phyloP scores from a whole-genome alignment of 2,797 vertebrate genomes.

The Crossoptilon crossoptilon region DNA sequence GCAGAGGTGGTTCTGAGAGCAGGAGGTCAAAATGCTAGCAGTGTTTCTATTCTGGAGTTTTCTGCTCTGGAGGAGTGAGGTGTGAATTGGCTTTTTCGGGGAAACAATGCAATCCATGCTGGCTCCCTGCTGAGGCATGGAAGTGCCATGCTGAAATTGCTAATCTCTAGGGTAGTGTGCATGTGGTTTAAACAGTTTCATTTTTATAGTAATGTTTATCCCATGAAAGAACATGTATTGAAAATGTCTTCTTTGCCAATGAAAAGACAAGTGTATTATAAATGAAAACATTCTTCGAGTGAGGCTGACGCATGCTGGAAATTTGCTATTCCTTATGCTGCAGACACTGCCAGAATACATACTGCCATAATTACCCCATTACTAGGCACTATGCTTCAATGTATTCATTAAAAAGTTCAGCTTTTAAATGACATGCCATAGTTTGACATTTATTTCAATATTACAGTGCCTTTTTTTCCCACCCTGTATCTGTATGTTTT shows the following conservation, averaged over 20 bases:
- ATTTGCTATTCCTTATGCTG: not conserved
- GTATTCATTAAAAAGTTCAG: not conserved
- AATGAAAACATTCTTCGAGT: not conserved
- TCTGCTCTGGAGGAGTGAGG: not conserved
- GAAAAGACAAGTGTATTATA: not conserved
- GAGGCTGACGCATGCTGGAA: not conserved
- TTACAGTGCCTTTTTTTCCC: not conserved
- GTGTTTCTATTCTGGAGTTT: not conserved
- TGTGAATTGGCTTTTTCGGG: not conserved
- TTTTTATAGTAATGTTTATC: not conserved
- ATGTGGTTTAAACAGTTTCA: not conserved
- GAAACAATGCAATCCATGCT: not conserved
- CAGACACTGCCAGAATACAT: not conserved
- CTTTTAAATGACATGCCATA: not conserved
- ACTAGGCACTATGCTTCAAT: not conserved
- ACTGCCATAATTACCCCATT: not conserved
- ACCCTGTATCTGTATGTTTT: not conserved
- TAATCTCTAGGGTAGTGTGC: not conserved
- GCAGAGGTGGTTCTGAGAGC: not conserved
- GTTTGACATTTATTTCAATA: not conserved
- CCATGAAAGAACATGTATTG: not conserved
- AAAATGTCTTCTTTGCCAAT: not conserved
- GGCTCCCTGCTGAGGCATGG: not conserved
- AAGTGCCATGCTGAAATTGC: not conserved
- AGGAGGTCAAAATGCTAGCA: not conserved